A percentile compares a stretch with the other conserved stretches of the same genome.
phyloP scores from a whole-genome alignment of 2,113 vertebrate genomes.

The Campylomormyrus numenius region DNA sequence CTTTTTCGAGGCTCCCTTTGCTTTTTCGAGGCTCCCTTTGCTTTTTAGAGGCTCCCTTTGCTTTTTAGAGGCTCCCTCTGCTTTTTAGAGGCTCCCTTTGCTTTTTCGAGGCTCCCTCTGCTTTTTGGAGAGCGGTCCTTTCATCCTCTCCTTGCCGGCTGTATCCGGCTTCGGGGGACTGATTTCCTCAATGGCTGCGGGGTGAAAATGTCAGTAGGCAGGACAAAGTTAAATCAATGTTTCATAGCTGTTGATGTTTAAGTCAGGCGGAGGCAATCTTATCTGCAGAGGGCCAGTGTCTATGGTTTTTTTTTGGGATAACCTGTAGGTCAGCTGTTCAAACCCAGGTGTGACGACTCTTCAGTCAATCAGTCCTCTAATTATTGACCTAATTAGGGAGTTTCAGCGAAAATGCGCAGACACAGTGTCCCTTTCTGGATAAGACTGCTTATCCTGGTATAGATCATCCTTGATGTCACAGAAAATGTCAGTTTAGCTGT shows the following conservation, averaged over 20 bases:
- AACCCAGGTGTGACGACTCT: too few relatives aligned
- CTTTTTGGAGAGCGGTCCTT: neutral
- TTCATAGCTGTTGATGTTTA: neutral
- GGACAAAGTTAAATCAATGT: neutral
- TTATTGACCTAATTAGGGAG: too few relatives aligned
- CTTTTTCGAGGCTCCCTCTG: neutral
- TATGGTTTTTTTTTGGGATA: neutral
- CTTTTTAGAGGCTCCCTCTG: neutral
- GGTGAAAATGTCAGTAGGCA: neutral
- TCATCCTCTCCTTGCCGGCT: neutral
- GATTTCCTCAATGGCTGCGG: neutral
- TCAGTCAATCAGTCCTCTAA: too few relatives aligned
- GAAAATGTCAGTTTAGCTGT: neutral
- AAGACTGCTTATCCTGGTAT: too few relatives aligned
- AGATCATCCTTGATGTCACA: neutral
- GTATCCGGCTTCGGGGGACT: neutral
- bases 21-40: neutral
- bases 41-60: neutral
- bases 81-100: neutral
- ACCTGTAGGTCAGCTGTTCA: too few relatives aligned
- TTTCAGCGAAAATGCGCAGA: neutral
- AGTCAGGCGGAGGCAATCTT: neutral
- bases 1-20: neutral
- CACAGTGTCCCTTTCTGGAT: neutral
- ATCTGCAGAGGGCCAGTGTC: neutral